Evolutionary conservation across 2,888 invertebrate species (phyloP).

Genomic region (Lomographa bimaculata): DNA sequence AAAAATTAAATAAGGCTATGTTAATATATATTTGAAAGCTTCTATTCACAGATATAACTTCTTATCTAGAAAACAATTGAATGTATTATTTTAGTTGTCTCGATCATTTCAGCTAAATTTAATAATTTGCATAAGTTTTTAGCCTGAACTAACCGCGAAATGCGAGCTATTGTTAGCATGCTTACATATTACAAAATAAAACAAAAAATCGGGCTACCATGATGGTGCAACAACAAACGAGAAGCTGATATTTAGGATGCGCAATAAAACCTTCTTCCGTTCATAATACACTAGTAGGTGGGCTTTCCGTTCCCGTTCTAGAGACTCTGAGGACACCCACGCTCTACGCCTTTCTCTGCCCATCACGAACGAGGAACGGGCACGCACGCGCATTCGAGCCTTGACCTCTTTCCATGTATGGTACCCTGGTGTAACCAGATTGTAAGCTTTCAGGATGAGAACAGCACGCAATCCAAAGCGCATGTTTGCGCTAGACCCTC

Average conservation of each 20-base stretch:
- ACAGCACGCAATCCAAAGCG: slow-evolving; percentile 49
- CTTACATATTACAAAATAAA: slow-evolving; percentile 11
- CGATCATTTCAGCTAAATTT: no score
- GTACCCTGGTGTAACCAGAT: slow-evolving; percentile 82
- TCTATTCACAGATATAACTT: no score
- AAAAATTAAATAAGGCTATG: no score
- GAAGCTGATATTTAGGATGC: slow-evolving; percentile 8
- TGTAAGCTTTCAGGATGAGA: slow-evolving; percentile 87
- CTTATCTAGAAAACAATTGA: no score
- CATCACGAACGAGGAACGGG: slow-evolving; percentile 56
- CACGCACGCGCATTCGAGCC: slow-evolving; percentile 38
- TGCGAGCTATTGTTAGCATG: no score
- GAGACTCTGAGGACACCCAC: slow-evolving; percentile 76
- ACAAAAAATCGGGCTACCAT: slow-evolving; percentile 18
- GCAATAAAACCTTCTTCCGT: slow-evolving; percentile 49
- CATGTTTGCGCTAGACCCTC: no score
- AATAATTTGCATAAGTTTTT: no score
- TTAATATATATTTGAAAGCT: no score
- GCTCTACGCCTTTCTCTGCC: slow-evolving; percentile 74
- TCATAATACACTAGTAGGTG: slow-evolving; percentile 59
- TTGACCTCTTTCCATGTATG: slow-evolving; percentile 60
- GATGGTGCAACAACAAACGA: slow-evolving; percentile 1
- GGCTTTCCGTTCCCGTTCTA: slow-evolving; percentile 69
- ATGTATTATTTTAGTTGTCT: no score
- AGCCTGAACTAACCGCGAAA: no score